phyloP scores from a whole-genome alignment of 2,797 vertebrate genomes.

The Neoniphon sammara region DNA sequence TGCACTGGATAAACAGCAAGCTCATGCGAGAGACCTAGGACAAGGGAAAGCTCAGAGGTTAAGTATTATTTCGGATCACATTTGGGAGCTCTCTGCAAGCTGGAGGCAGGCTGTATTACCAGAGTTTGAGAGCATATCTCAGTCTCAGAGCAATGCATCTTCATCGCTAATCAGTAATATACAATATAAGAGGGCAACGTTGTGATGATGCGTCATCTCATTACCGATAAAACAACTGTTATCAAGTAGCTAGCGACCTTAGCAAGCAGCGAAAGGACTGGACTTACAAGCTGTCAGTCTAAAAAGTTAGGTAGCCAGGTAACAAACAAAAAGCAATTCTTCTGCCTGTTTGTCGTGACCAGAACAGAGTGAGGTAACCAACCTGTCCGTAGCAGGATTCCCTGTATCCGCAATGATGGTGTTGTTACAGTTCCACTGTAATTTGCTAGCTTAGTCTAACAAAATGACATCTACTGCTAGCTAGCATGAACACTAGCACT shows the following conservation, averaged over 20 bases:
- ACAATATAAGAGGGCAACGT: no score
- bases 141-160: no score
- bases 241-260: no score
- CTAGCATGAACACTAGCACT: neutral
- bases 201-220: no score
- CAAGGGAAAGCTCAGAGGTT: no score
- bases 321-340: neutral
- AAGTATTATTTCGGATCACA: no score
- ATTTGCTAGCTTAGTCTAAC: neutral
- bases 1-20: conserved; percentile 22
- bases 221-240: no score
- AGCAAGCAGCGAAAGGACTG: neutral
- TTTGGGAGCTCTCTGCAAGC: no score
- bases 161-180: no score
- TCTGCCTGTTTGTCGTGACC: neutral
- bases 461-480: neutral
- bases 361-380: neutral
- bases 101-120: no score
- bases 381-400: conserved; percentile 32
- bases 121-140: no score
- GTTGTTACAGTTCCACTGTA: conserved; percentile 18
- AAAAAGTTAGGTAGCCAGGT: neutral
- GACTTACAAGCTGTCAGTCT: neutral
- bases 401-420: neutral
- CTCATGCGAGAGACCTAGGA: conserved; percentile 52